A percentile compares a stretch with the other conserved stretches of the same genome.
These are phyloP conservation scores for Semaprochilodus insignis DNA, from an alignment of 2,797 vertebrate species.

Conservation along the genomic window DNA sequence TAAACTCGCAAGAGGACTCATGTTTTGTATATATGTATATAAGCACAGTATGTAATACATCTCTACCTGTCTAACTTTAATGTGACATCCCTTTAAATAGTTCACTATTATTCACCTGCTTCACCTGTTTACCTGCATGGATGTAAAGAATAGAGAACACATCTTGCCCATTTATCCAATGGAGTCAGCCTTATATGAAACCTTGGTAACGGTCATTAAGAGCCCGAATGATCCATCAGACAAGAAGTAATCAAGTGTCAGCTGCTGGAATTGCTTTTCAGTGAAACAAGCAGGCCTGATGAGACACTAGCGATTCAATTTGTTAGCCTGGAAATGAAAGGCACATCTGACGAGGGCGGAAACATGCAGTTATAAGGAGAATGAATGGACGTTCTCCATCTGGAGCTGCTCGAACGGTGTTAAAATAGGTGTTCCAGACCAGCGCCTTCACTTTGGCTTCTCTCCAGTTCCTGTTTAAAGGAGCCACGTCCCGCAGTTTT, in stretches of 20 bases:
- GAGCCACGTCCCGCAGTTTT: background rate
- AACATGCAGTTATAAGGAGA: constrained; percentile 5
- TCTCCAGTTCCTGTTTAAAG: background rate
- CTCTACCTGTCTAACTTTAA: too few species aligned
- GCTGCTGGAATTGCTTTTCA: constrained; percentile 37
- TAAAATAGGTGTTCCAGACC: background rate
- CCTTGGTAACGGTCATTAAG: constrained; percentile 11
- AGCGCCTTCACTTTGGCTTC: background rate
- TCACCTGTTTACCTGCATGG: background rate
- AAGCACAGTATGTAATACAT: too few species aligned
- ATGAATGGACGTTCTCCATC: constrained; percentile 26
- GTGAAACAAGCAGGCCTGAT: constrained; percentile 28
- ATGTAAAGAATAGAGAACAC: background rate
- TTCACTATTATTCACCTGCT: background rate
- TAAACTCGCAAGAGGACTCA: too few species aligned
- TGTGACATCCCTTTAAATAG: background rate
- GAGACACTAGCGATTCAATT: constrained; percentile 18
- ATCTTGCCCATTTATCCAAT: background rate
- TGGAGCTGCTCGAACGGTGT: constrained; percentile 16
- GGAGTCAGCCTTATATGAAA: background rate
- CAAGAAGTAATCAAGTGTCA: constrained; percentile 22
- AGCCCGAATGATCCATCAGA: background rate
- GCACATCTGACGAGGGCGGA: background rate
- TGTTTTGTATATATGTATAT: too few species aligned
- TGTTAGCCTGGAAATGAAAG: background rate